These are phyloP conservation scores for Oreochromis niloticus DNA, from an alignment of 2,113 vertebrate genomes.

Conservation along the genomic window DNA sequence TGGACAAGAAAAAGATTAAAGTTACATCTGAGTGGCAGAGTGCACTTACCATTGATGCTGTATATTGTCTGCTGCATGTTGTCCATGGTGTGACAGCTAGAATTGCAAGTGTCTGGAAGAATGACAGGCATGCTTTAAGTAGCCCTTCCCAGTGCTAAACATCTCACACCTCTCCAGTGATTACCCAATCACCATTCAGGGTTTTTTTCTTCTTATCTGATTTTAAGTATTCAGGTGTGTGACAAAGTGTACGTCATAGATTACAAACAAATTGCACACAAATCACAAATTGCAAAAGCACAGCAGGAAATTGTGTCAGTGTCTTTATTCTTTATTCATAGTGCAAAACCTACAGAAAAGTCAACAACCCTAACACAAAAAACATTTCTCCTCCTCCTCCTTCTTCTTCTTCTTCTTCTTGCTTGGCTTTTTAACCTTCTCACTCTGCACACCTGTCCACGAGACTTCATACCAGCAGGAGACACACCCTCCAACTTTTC, in stretches of 20 bases:
- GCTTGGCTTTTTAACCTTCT: not conserved
- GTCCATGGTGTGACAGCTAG: slow-evolving; percentile 18
- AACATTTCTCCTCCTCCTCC: not conserved
- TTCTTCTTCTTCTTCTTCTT: not conserved
- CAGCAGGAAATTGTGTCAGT: not conserved
- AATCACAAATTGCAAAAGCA: not conserved
- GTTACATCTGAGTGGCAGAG: not conserved
- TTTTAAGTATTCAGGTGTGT: not conserved
- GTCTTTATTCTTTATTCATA: not conserved
- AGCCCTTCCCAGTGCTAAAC: not conserved
- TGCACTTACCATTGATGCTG: slow-evolving; percentile 4
- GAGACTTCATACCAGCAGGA: not conserved
- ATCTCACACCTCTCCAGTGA: not conserved
- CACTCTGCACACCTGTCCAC: too few relatives aligned
- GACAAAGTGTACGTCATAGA: not conserved
- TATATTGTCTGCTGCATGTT: not conserved
- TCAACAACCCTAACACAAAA: not conserved
- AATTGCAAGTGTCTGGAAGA: not conserved
- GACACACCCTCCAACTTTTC: not conserved
- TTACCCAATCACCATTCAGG: not conserved
- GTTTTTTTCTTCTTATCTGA: not conserved
- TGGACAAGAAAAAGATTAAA: not conserved
- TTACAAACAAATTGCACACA: not conserved
- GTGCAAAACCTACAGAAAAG: not conserved
- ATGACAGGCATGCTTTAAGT: not conserved